Base-by-base conservation (phyloP, 2,113 vertebrate species). In the Brachypodius melanocephalos region DNA sequence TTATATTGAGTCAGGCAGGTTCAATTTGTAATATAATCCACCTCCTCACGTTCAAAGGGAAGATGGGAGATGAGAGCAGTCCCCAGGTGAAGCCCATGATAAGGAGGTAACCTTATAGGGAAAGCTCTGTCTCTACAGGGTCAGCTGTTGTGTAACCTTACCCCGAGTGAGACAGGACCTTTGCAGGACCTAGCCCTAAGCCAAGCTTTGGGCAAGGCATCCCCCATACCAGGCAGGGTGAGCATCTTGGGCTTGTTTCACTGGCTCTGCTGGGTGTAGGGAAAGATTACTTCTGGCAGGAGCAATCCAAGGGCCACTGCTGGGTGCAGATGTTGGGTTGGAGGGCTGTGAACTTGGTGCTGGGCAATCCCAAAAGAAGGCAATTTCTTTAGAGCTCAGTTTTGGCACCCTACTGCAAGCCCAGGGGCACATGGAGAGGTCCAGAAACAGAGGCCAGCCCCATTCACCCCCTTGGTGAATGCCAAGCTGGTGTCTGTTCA, bases 111-210 rank as follows among this genome's bases (percentile, higher is more conserved):
- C 36, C 26, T 79, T 19, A 57, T 3, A 63, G 20, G 14, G 45
- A 80, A 91, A 93, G 17, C 25, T 73, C 14, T 52, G 25, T 77
- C 42, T 68, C 17, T 76, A 7, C 28, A 61, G 21, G 12, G n/a
- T n/a, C 80, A 84, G 63, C 36, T 77, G 31, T 49, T 80, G 49
- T 48, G 42, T 52, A 73, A 91, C 28, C 18, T 65, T 42, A 3
- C 45, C 22, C 26, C 0, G 0, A 40, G 14, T 0, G 1, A 45
- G 21, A 57, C 58, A 86, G 36, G 7, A n/a, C 36, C 29, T 71
- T 82, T 74, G 57, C 43, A 89, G 62, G 24, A 68, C 75, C n/a
- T 61, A 82, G 10, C 42, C 46, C 17, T 59, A 46, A 88, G 72
- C 72, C 63, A 73, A n/a, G 21, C 21, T 76, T 36, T 76, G 54